A percentile compares a stretch with the other conserved stretches of the same genome.
Conservation (phyloP, 2,113 vertebrate species). For the Murina feae region DNA sequence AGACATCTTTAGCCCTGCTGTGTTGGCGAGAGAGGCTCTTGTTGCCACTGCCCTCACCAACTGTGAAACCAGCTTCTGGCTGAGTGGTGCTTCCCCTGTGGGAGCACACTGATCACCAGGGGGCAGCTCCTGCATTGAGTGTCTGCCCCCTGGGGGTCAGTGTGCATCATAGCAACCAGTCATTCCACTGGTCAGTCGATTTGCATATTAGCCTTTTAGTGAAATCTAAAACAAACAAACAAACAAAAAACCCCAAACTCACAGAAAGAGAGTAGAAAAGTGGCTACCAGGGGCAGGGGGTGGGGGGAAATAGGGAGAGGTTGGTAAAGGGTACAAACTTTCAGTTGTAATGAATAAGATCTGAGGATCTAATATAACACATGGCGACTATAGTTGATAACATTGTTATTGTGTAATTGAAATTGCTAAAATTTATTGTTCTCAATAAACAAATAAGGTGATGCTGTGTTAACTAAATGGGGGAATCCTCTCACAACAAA, state of each 20-base stretch:
- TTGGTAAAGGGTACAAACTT: neutral
- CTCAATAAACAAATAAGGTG: neutral
- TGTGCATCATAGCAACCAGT: no score
- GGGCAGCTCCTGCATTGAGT: no score
- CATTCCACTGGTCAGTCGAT: no score
- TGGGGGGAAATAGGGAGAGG: no score
- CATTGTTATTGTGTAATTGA: neutral
- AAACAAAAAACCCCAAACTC: neutral
- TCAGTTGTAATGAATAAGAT: neutral
- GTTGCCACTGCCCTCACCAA: accelerated
- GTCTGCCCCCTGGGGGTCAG: no score
- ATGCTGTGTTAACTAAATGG: neutral
- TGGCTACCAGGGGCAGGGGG: neutral
- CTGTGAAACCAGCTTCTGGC: no score
- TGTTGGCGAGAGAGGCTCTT: no score
- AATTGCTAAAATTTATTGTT: neutral
- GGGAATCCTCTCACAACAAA: neutral
- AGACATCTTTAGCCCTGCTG: no score
- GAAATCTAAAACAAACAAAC: neutral
- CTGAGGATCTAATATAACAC: neutral
- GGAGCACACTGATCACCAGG: no score
- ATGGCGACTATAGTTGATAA: neutral
- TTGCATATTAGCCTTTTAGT: no score
- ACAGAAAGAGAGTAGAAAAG: neutral
- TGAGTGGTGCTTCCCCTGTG: no score